Conservation (phyloP, 2,113 vertebrate species). For the Manacus vitellinus region DNA sequence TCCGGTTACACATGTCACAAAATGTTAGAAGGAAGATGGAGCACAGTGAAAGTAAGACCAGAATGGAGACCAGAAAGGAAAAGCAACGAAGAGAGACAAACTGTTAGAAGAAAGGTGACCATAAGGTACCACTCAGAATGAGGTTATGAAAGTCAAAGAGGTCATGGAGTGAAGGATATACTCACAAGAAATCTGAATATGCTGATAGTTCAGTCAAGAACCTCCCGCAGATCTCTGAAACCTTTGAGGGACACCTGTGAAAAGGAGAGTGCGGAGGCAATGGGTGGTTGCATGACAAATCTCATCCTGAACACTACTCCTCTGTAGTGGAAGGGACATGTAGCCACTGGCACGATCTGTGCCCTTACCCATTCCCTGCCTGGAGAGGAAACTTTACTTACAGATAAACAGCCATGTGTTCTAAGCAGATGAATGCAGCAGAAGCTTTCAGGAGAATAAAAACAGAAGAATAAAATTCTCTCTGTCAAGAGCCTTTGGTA, state of each 20-base stretch:
- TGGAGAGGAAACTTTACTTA: background rate
- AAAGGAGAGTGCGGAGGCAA: background rate
- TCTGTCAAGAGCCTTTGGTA: background rate
- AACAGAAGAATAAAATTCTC: background rate
- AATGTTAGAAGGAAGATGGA: background rate
- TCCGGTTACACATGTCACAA: background rate
- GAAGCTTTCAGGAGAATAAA: background rate
- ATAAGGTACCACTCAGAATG: background rate
- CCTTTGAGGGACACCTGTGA: background rate
- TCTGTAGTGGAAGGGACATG: background rate
- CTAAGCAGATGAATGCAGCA: background rate
- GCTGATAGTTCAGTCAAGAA: background rate
- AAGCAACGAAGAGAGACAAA: background rate
- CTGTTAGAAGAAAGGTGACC: background rate
- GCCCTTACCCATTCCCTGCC: too few species aligned
- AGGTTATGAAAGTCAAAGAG: background rate
- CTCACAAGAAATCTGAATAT: background rate
- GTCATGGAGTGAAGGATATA: background rate
- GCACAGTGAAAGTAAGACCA: background rate
- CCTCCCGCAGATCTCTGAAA: fast-evolving
- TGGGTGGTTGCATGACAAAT: background rate
- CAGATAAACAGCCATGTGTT: too few species aligned
- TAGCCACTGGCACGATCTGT: background rate
- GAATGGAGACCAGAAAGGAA: background rate
- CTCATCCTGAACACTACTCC: background rate